Conservation (phyloP, 2,888 invertebrate species). For the Celastrina argiolus region DNA sequence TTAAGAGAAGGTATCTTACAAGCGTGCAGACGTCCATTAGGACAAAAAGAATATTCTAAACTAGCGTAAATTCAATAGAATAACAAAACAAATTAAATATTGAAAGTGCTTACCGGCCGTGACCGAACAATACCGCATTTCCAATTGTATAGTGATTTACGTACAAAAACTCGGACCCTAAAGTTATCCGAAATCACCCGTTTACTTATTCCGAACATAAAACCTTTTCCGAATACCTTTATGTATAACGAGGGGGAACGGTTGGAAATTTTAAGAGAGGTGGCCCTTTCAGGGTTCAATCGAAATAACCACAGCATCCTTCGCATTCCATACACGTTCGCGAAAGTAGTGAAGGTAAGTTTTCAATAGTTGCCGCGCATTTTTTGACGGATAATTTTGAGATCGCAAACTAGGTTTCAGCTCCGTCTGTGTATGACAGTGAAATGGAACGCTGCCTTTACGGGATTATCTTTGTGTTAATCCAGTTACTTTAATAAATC, state of each 20-base stretch:
- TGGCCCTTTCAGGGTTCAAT: conserved; percentile 63
- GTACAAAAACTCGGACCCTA: conserved; percentile 28
- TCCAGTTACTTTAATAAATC: too few relatives aligned
- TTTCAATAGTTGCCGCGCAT: conserved; percentile 1
- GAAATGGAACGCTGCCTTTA: too few relatives aligned
- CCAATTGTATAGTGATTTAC: conserved; percentile 29
- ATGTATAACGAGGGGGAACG: conserved; percentile 54
- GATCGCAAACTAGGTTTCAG: too few relatives aligned
- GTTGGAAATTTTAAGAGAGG: conserved; percentile 59
- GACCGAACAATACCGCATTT: conserved; percentile 16
- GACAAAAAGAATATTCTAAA: background rate
- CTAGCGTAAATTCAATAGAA: background rate
- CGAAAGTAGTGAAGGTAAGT: conserved; percentile 41
- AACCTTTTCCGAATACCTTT: conserved; percentile 49
- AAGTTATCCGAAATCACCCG: conserved; percentile 33
- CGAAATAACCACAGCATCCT: conserved; percentile 69
- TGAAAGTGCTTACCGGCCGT: background rate
- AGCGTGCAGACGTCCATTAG: too few relatives aligned
- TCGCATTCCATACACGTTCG: conserved; percentile 70
- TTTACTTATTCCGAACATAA: conserved; percentile 40
- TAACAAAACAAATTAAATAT: conserved; percentile 11
- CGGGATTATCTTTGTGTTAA: too few relatives aligned
- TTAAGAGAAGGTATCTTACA: too few relatives aligned
- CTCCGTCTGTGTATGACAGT: too few relatives aligned
- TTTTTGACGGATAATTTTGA: conserved; percentile 8